Evolutionary conservation across 2,888 invertebrate species (phyloP), one percentile per base, ranked within the genome.

Genomic region (Ornithoptera priamus): DNA sequence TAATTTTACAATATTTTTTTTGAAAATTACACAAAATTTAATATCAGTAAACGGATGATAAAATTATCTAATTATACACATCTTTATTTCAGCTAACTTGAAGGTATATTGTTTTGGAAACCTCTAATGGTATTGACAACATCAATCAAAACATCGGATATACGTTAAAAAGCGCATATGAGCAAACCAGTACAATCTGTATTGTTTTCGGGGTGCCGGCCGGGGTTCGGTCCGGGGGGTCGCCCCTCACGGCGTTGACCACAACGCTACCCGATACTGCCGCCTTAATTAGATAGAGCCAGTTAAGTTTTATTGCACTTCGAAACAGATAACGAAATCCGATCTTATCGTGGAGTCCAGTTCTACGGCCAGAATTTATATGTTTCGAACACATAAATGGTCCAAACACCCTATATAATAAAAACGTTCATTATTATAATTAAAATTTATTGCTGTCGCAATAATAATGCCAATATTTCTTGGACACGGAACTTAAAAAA

Each of bases 251-350:
- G 20, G 62, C 24, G 65, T 15, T 70, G 70, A 70, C 70, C 70
- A 65, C 67, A 68, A 46, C 65, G 70, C 64, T 57, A 70, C 57
- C 67, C 67, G 70, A 70, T 67, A 70, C 70, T 60, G 42, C 59
- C 46, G 53, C 58, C 62, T 64, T 70, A 70, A 70, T 70, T 70
- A 64, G 67, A 70, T 70, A 64, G 67, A 67, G 67, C 59, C 59
- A 67, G 67, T 70, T 70, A 70, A 64, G 67, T 70, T 70, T 70
- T 70, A 70, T 70, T 67, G 70, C 70, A 70, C 60, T 67, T 64
- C 70, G 56, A 56, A 67, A 64, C 42, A 61, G 67, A 67, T 60
- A 63, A 60, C 67, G 70, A 70, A 67, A 70, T 70, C 61, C 57
- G 67, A 70, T 67, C 70, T 64, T 63, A 63, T 70, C 63, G 24